Percentiles rank a stretch among this genome's conserved stretches.
These are phyloP conservation scores for Acrocephalus scirpaceus DNA, from an alignment of 2,797 vertebrate species.

Conservation along the genomic window DNA sequence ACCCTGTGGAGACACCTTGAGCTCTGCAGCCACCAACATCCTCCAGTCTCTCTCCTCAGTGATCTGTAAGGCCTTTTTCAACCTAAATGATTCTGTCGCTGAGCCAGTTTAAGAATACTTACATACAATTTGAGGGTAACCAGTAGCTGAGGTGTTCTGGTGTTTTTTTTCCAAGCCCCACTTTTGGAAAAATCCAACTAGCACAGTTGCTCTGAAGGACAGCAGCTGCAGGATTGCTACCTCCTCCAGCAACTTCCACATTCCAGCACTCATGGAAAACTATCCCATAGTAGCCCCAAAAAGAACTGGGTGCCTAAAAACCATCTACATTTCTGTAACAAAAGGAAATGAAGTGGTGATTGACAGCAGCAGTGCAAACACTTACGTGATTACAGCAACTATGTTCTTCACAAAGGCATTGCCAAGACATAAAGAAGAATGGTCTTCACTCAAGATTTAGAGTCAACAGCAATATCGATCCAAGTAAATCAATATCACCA, in stretches of 20 bases:
- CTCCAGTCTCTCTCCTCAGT: not conserved
- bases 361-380: not conserved
- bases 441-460: not conserved
- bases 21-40: not conserved
- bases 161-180: not conserved
- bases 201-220: not conserved
- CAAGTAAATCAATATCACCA: not conserved
- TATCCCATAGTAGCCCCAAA: not conserved
- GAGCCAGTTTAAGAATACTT: not conserved
- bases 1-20: accelerated
- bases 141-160: not conserved
- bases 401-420: not conserved
- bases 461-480: not conserved
- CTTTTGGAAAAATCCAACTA: not conserved
- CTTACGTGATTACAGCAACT: not conserved
- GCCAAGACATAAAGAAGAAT: not conserved
- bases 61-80: not conserved
- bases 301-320: not conserved
- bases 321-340: not conserved
- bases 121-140: not conserved
- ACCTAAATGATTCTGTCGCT: not conserved
- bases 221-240: not conserved
- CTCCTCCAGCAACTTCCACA: not conserved
- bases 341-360: not conserved
- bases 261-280: not conserved